Conservation (phyloP, 2,113 vertebrate species). For the Aviceda subcristata region DNA sequence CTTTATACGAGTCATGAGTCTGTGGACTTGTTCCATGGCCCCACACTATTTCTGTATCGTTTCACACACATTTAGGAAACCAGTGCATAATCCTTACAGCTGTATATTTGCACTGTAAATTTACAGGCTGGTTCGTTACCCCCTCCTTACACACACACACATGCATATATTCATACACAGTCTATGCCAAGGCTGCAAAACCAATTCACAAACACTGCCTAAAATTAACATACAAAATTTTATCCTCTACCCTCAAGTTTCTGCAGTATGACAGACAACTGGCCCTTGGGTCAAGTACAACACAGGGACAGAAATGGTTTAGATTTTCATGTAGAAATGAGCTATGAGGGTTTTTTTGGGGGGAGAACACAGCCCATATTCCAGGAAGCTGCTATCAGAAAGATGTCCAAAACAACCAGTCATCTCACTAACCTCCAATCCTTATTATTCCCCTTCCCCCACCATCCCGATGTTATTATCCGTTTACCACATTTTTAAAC, state of each 20-base stretch:
- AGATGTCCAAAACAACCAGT: neutral
- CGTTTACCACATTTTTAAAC: neutral
- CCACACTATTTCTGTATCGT: neutral
- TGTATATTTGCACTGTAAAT: slow-evolving; percentile 11
- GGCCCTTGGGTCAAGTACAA: neutral
- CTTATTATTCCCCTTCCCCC: neutral
- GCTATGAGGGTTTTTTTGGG: neutral
- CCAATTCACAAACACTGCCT: neutral
- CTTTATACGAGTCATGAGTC: neutral
- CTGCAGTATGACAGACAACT: neutral
- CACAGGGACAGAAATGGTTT: neutral
- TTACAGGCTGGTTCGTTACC: neutral
- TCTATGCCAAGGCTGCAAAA: neutral
- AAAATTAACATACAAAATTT: neutral
- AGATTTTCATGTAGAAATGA: neutral
- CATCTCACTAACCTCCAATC: neutral
- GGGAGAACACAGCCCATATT: neutral
- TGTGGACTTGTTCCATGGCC: neutral
- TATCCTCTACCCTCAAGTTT: neutral
- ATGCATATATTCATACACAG: neutral
- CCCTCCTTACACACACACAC: neutral
- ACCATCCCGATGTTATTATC: neutral
- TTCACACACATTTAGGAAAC: slow-evolving; percentile 23
- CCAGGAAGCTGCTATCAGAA: neutral
- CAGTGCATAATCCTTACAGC: slow-evolving; percentile 22